Evolutionary conservation across 2,797 vertebrate genomes (phyloP).

Genomic region (Heliangelus exortis): DNA sequence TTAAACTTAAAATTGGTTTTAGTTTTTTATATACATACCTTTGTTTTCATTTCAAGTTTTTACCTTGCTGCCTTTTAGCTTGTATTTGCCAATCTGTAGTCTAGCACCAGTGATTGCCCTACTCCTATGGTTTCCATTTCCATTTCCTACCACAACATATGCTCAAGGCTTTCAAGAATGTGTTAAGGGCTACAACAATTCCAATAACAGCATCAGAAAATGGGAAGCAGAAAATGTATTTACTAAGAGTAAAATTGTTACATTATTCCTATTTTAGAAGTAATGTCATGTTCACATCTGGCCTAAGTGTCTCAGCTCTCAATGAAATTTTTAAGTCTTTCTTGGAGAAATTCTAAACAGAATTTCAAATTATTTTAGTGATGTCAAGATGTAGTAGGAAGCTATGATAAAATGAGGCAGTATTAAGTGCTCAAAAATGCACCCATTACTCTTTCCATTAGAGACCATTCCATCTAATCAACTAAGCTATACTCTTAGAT

Average conservation of each 20-base stretch:
- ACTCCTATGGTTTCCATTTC: background rate
- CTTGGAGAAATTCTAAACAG: background rate
- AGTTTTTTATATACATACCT: too few species aligned
- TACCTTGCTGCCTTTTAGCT: background rate
- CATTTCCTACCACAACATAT: background rate
- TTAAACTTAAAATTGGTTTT: too few species aligned
- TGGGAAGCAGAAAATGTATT: background rate
- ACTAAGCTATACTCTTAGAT: background rate
- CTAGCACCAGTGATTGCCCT: background rate
- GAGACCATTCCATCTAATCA: background rate
- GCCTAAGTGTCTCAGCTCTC: background rate
- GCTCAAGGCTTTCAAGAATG: background rate
- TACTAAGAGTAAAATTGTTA: background rate
- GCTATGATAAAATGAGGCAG: background rate
- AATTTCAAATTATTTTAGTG: background rate
- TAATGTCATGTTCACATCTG: background rate
- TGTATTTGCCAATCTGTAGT: background rate
- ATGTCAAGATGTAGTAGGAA: background rate
- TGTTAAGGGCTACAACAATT: background rate
- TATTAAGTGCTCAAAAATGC: background rate
- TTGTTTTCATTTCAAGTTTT: background rate
- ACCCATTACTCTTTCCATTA: background rate
- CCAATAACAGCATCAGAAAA: background rate
- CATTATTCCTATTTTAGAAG: background rate
- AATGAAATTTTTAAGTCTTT: background rate